phyloP scores from a whole-genome alignment of 2,797 vertebrate species.

The Nannoperca obscura region DNA sequence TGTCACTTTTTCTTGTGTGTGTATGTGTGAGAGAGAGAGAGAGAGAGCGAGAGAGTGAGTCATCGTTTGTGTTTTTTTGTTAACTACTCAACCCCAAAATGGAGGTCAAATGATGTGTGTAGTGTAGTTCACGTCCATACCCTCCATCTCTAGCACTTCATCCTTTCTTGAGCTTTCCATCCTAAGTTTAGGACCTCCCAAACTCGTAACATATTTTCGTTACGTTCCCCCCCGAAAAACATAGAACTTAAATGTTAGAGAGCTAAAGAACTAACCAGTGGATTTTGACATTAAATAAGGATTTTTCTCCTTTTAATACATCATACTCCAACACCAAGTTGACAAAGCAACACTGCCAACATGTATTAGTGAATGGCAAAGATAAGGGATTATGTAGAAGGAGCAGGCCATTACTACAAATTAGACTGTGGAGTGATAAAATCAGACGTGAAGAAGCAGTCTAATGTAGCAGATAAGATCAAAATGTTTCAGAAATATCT shows the following conservation, averaged over 20 bases:
- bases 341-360: neutral
- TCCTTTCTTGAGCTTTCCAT: neutral
- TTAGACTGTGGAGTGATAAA: neutral
- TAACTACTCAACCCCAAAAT: neutral
- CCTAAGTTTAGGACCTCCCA: neutral
- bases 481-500: neutral
- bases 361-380: neutral
- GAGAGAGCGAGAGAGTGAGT: neutral
- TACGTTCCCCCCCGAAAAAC: neutral
- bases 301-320: neutral
- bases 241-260: neutral
- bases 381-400: neutral
- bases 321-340: neutral
- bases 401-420: neutral
- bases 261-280: neutral
- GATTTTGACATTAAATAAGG: neutral
- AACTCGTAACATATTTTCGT: neutral
- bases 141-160: neutral
- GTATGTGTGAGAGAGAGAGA: too few species aligned
- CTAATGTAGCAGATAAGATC: neutral
- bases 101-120: constrained; percentile 1
- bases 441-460: neutral
- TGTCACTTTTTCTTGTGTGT: constrained; percentile 4
- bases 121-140: neutral
- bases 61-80: neutral